phyloP scores from a whole-genome alignment of 2,797 vertebrate genomes.

The Sebastes hubbsi region DNA sequence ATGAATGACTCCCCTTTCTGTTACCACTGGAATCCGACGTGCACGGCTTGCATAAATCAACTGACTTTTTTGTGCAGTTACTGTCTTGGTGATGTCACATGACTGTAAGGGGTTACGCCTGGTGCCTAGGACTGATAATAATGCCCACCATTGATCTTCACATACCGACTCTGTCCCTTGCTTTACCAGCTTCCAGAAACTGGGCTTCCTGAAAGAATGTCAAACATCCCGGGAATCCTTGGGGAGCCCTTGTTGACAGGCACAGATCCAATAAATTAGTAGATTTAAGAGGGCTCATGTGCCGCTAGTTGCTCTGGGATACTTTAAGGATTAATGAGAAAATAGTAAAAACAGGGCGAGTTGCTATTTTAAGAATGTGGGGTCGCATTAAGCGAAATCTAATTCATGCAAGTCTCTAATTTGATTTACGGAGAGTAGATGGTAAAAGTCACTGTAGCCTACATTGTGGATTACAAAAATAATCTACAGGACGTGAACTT shows the following conservation, averaged over 20 bases:
- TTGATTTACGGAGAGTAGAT: background rate
- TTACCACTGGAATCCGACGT: conserved; percentile 22
- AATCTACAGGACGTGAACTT: background rate
- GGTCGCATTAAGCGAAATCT: background rate
- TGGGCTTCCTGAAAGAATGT: conserved; percentile 67
- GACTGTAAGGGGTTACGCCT: conserved; percentile 46
- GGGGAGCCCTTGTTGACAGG: conserved; percentile 17
- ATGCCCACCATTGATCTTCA: conserved; percentile 77
- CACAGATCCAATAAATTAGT: conserved; percentile 35
- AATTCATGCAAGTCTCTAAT: conserved; percentile 1
- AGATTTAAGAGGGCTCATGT: conserved; percentile 24
- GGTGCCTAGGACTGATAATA: conserved; percentile 77
- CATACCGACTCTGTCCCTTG: conserved; percentile 29
- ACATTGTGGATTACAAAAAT: background rate
- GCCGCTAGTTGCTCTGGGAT: conserved; percentile 2
- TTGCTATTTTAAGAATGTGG: conserved; percentile 42
- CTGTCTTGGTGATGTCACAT: conserved; percentile 56
- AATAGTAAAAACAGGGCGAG: conserved; percentile 1
- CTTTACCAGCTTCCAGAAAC: conserved; percentile 50
- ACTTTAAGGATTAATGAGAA: conserved; percentile 10
- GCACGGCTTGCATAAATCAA: conserved; percentile 41
- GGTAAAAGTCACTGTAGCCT: background rate
- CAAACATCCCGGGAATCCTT: conserved; percentile 77
- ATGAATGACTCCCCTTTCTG: conserved; percentile 13
- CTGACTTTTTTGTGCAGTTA: conserved; percentile 31